Evolutionary conservation across 2,888 invertebrate species (phyloP).

Genomic region (Sphaerophoria taeniata): DNA sequence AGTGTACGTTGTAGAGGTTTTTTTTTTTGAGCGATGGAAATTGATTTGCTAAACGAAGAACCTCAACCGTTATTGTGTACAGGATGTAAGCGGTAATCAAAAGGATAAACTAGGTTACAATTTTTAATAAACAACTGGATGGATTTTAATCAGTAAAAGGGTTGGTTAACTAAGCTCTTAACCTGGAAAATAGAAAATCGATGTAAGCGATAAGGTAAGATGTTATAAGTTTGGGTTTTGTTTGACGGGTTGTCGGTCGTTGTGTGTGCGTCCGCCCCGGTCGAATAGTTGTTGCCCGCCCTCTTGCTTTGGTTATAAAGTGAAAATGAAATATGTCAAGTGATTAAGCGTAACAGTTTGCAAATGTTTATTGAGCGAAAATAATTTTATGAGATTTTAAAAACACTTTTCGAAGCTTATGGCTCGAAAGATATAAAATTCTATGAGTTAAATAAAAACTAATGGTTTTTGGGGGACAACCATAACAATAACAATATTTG

Average conservation of each 20-base stretch:
- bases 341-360: constrained; percentile 12
- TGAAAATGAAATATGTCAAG: constrained; percentile 2
- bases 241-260: neutral
- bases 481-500: neutral
- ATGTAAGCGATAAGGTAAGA: neutral
- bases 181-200: constrained; percentile 12
- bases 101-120: neutral
- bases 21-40: constrained; percentile 30
- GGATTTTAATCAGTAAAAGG: constrained; percentile 20
- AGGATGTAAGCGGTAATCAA: constrained; percentile 17
- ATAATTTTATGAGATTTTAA: constrained; percentile 11
- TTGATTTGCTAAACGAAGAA: constrained; percentile 50
- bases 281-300: too few relatives aligned
- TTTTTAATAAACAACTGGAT: neutral
- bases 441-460: neutral
- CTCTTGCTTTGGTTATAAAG: neutral
- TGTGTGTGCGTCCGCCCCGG: neutral
- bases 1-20: neutral
- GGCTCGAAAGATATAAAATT: neutral
- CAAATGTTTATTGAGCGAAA: neutral
- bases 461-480: neutral
- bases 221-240: neutral
- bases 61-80: neutral
- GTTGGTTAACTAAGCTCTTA: neutral
- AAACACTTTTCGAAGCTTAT: neutral